A percentile compares a stretch with the other conserved stretches of the same genome.
Evolutionary conservation across 2,797 vertebrate genomes (phyloP).

Genomic region (Sebastes nivosus): DNA sequence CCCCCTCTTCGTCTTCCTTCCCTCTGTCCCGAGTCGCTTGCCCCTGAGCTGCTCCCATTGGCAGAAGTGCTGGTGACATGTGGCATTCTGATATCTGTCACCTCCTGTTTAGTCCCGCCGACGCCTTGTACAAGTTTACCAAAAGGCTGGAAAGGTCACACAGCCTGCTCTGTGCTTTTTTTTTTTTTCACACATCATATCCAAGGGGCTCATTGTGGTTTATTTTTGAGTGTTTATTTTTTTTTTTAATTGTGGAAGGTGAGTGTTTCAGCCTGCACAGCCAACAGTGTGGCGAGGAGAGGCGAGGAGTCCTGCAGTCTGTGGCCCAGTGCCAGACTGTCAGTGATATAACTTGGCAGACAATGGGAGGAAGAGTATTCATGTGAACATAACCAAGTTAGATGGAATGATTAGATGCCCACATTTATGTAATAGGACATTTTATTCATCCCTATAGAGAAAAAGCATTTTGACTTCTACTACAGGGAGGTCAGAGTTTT

Average conservation of each 20-base stretch:
- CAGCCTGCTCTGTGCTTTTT: slow-evolving; percentile 51
- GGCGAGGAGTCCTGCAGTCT: slow-evolving; percentile 26
- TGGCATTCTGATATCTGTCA: slow-evolving; percentile 79
- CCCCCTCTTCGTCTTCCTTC: slow-evolving; percentile 28
- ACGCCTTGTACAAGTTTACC: slow-evolving; percentile 69
- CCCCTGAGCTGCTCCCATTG: slow-evolving; percentile 60
- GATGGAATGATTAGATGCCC: not conserved
- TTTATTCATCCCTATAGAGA: not conserved
- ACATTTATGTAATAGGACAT: not conserved
- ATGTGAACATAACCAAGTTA: slow-evolving; percentile 15
- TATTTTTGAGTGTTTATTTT: slow-evolving; percentile 27
- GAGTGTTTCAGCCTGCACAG: slow-evolving; percentile 50
- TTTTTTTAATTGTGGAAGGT: slow-evolving; percentile 59
- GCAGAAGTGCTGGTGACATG: slow-evolving; percentile 67
- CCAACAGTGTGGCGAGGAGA: slow-evolving; percentile 38
- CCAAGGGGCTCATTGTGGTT: slow-evolving; percentile 65
- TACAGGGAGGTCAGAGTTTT: slow-evolving; percentile 4
- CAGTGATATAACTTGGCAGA: slow-evolving; percentile 51
- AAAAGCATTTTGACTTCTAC: not conserved
- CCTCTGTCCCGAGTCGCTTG: slow-evolving; percentile 34
- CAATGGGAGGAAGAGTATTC: slow-evolving; percentile 27
- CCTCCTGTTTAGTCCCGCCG: slow-evolving; percentile 65
- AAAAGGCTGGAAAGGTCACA: slow-evolving; percentile 75
- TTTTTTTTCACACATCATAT: slow-evolving; percentile 52
- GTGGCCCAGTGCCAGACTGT: slow-evolving; percentile 49